Conservation (phyloP, 2,888 invertebrate genomes). For the Elgonia sp. region DNA sequence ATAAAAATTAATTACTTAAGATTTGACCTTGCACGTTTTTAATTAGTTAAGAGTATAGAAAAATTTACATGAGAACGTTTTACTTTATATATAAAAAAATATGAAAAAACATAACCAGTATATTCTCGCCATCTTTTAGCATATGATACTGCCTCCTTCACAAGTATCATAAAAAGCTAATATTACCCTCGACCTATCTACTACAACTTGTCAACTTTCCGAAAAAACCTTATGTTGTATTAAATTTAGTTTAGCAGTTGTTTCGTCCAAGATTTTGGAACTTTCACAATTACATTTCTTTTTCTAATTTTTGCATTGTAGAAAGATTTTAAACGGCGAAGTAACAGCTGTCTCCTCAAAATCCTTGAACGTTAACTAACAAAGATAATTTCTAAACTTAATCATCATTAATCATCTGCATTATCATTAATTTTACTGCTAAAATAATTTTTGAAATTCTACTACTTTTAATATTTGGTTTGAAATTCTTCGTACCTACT, state of each 20-base stretch:
- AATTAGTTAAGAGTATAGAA: constrained; percentile 27
- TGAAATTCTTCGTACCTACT: no score
- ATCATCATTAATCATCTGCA: no score
- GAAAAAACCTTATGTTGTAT: constrained; percentile 13
- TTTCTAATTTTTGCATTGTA: not conserved
- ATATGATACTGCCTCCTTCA: constrained; percentile 13
- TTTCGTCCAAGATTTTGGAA: not conserved
- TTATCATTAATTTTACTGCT: no score
- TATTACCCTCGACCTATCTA: constrained; percentile 38
- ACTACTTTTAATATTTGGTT: no score
- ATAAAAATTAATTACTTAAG: no score
- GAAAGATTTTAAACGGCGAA: not conserved
- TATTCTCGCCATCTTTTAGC: constrained; percentile 17
- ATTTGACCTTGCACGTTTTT: constrained; percentile 4
- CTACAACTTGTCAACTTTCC: constrained; percentile 3
- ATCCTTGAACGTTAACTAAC: not conserved
- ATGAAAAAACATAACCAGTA: not conserved
- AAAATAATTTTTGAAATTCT: no score
- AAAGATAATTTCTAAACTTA: no score
- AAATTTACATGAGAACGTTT: constrained; percentile 1
- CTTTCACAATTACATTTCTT: constrained; percentile 4
- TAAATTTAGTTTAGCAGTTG: constrained; percentile 3
- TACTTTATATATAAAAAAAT: not conserved
- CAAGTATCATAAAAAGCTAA: constrained; percentile 35
- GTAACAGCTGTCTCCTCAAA: not conserved